Conservation (phyloP, 2,797 vertebrate genomes). For the Mareca penelope region DNA sequence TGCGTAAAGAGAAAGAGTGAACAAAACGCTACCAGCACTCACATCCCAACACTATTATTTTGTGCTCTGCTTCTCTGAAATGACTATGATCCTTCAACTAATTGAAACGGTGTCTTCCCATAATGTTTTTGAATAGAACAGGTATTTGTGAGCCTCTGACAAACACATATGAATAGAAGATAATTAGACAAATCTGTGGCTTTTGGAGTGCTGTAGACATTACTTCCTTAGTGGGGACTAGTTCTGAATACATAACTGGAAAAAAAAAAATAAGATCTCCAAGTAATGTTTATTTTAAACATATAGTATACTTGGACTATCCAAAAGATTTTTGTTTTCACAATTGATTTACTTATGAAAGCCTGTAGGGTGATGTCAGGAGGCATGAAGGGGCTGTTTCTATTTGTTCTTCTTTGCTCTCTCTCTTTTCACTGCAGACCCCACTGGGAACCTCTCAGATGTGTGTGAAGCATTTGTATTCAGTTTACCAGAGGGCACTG, state of each 20-base stretch:
- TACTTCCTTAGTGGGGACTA: background rate
- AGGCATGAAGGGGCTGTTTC: background rate
- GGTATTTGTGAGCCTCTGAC: background rate
- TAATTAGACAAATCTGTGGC: conserved; percentile 8
- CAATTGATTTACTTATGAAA: background rate
- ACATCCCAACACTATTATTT: background rate
- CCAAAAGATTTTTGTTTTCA: background rate
- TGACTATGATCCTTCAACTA: background rate
- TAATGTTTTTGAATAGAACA: background rate
- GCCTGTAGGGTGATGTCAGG: background rate
- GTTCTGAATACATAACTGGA: background rate
- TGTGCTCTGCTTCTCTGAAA: conserved; percentile 48
- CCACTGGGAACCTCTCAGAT: background rate
- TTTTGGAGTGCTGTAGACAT: background rate
- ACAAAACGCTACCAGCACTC: background rate
- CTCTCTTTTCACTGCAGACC: background rate
- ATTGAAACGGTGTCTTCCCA: background rate
- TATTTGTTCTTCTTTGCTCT: background rate
- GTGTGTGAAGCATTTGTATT: background rate
- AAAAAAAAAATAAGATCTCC: background rate
- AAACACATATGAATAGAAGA: conserved; percentile 20
- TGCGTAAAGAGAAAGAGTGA: background rate
- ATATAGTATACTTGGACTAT: background rate
- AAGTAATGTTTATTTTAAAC: background rate
- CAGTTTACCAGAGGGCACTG: background rate